A percentile compares a stretch with the other conserved stretches of the same genome.
Conservation (phyloP, 1,140 invertebrate genomes). For the Macrobrachium nipponense region DNA sequence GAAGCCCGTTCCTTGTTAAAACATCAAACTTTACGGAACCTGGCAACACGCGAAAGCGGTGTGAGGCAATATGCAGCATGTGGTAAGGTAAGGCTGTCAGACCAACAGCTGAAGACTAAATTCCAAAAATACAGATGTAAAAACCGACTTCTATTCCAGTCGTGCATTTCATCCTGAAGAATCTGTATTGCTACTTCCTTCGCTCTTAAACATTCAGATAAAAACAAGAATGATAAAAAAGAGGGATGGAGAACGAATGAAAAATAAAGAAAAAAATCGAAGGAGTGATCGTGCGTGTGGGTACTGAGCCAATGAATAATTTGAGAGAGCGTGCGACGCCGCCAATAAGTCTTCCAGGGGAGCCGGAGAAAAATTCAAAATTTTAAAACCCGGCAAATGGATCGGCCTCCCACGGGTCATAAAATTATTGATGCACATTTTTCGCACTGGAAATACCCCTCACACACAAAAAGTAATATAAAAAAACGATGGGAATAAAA, state of each 20-base stretch:
- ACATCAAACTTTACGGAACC: too few species aligned
- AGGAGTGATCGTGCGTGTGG: conserved; percentile 4
- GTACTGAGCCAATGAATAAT: conserved; percentile 29
- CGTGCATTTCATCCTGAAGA: too few species aligned
- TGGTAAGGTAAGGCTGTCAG: too few species aligned
- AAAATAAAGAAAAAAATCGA: conserved; percentile 5
- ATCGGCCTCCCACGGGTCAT: conserved; percentile 52
- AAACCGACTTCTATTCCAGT: too few species aligned
- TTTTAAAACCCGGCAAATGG: conserved; percentile 49
- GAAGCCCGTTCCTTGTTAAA: too few species aligned
- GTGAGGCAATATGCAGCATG: too few species aligned
- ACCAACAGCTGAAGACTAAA: too few species aligned
- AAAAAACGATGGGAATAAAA: not conserved
- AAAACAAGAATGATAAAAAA: not conserved
- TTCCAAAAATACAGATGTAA: too few species aligned
- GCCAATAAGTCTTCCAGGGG: conserved; percentile 23
- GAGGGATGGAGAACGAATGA: conserved; percentile 4
- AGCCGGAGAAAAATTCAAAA: conserved; percentile 23
- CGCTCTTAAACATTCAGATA: not conserved
- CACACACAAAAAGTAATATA: conserved; percentile 3
- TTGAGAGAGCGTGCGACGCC: not conserved
- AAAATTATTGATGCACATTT: conserved; percentile 57
- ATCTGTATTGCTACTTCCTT: too few species aligned
- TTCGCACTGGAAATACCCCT: conserved; percentile 8
- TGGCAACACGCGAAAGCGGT: too few species aligned